Conservation (phyloP, 2,113 vertebrate genomes). For the Urocitellus parryii region DNA sequence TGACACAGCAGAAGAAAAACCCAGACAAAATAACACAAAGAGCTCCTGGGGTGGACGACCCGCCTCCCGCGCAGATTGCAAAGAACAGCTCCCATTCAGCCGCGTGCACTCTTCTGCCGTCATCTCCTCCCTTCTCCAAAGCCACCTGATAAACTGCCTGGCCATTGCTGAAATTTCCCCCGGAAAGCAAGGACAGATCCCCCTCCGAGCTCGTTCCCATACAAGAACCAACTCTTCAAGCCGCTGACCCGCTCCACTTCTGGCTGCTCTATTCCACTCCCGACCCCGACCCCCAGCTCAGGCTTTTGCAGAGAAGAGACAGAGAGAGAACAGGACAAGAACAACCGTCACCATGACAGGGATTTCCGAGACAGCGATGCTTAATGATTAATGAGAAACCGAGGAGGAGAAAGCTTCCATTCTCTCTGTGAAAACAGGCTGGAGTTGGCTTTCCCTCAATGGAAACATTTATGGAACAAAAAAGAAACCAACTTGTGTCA, state of each 20-base stretch:
- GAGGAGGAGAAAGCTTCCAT: rapidly evolving
- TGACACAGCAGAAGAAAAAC: neutral
- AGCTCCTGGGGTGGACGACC: neutral
- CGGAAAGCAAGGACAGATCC: too few species aligned
- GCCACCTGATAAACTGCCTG: neutral
- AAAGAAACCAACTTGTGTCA: neutral
- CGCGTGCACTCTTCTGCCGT: rapidly evolving
- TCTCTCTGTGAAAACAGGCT: neutral
- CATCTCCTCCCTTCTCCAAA: neutral
- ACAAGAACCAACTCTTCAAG: neutral
- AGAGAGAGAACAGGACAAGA: neutral
- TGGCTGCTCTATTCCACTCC: rapidly evolving
- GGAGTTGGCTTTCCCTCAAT: rapidly evolving
- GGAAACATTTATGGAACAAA: rapidly evolving
- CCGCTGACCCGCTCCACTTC: too few species aligned
- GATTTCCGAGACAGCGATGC: neutral
- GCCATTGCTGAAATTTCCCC: neutral
- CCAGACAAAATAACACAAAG: conserved; percentile 23
- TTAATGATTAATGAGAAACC: neutral
- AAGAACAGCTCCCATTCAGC: neutral
- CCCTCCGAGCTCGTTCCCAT: neutral
- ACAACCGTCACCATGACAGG: rapidly evolving
- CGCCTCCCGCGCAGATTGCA: neutral
- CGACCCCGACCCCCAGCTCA: rapidly evolving
- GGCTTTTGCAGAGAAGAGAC: too few species aligned